These are phyloP conservation scores for Eira barbara DNA, from an alignment of 2,113 vertebrate species.

Conservation along the genomic window DNA sequence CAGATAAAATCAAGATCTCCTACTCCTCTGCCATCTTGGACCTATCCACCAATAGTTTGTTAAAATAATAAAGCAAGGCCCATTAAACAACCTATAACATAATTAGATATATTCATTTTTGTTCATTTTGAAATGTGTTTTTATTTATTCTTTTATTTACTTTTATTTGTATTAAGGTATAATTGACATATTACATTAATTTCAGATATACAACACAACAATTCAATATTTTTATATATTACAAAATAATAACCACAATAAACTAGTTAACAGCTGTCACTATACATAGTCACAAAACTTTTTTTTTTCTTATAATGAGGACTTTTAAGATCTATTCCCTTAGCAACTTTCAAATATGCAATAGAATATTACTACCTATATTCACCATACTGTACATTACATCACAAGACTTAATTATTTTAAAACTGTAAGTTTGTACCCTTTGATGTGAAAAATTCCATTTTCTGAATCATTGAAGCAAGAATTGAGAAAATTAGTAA, in stretches of 20 bases:
- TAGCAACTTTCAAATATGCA: neutral
- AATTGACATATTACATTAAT: neutral
- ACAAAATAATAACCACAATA: neutral
- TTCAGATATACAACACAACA: neutral
- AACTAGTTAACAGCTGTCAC: neutral
- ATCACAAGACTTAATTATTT: neutral
- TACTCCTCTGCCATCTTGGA: no score
- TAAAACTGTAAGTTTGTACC: neutral
- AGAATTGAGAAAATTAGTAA: neutral
- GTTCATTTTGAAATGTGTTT: neutral
- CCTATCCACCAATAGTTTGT: neutral
- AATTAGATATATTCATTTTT: neutral
- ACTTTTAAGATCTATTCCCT: neutral
- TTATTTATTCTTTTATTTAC: neutral
- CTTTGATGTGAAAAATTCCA: neutral
- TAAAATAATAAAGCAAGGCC: conserved; percentile 56
- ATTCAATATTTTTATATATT: neutral
- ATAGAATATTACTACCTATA: neutral
- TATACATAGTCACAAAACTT: neutral
- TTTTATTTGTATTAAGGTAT: neutral
- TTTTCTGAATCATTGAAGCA: neutral
- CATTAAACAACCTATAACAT: conserved; percentile 71
- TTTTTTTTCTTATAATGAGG: neutral
- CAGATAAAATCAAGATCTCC: no score
- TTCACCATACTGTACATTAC: neutral